Conservation (phyloP, 2,797 vertebrate genomes). For the Gallinago solitaria region DNA sequence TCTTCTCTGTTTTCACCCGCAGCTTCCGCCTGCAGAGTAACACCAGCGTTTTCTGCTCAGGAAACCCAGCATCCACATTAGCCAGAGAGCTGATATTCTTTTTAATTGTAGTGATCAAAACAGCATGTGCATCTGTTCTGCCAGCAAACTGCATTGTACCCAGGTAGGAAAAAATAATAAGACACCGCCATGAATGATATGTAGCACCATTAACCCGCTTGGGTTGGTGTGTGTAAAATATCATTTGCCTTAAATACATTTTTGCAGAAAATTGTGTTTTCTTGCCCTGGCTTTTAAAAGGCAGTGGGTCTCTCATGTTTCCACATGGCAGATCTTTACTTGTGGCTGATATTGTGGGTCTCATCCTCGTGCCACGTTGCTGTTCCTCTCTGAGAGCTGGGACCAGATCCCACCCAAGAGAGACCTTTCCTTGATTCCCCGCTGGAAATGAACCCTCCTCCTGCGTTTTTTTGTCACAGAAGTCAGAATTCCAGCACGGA, state of each 20-base stretch:
- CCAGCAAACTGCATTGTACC: not conserved
- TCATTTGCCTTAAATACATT: not conserved
- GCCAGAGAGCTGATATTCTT: not conserved
- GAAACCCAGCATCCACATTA: not conserved
- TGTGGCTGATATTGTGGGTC: fast-evolving
- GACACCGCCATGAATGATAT: not conserved
- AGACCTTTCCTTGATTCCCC: not conserved
- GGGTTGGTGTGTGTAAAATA: not conserved
- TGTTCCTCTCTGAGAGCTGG: not conserved
- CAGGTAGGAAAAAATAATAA: not conserved
- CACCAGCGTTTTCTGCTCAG: not conserved
- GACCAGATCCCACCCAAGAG: not conserved
- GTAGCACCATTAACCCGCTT: not conserved
- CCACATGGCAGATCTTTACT: not conserved
- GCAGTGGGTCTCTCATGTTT: not conserved
- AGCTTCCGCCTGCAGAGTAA: not conserved
- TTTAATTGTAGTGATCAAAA: not conserved
- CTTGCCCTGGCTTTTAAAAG: not conserved
- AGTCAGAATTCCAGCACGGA: not conserved
- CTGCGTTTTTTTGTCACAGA: not conserved
- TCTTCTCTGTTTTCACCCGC: not conserved
- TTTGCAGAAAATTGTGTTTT: not conserved
- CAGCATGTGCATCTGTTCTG: not conserved
- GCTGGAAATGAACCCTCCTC: not conserved
- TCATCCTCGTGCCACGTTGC: not conserved